phyloP scores from a whole-genome alignment of 2,113 vertebrate genomes.

The Struthidea cinerea region DNA sequence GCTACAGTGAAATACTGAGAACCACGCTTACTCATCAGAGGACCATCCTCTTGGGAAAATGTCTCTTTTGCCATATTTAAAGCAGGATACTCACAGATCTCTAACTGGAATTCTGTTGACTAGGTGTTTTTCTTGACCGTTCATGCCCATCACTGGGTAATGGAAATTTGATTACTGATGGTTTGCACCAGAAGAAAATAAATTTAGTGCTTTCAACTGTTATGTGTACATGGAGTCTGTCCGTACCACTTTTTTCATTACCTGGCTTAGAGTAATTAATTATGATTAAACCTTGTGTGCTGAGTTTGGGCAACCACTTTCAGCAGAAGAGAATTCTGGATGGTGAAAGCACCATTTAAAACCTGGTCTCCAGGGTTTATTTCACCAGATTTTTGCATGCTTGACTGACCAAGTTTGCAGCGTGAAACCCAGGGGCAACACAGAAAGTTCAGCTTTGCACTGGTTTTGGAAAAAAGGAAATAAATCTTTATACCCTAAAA shows the following conservation, averaged over 20 bases:
- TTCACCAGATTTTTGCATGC: slow-evolving; percentile 24
- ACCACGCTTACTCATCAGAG: background rate
- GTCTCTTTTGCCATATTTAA: background rate
- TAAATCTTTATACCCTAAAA: background rate
- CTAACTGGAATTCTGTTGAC: background rate
- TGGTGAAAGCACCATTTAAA: background rate
- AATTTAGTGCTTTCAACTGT: background rate
- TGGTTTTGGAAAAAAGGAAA: background rate
- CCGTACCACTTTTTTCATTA: background rate
- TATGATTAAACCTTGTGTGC: background rate
- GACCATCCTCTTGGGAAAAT: background rate
- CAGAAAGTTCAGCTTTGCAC: background rate
- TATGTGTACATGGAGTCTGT: background rate
- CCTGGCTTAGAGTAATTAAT: background rate
- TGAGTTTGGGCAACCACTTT: background rate
- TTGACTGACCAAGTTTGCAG: background rate
- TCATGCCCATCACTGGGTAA: background rate
- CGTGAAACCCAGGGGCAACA: background rate
- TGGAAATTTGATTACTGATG: background rate
- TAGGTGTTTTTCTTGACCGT: background rate
- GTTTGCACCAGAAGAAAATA: slow-evolving; percentile 14
- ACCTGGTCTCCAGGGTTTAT: background rate
- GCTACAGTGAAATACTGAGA: background rate
- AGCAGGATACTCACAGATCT: background rate
- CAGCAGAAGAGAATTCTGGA: background rate